Conservation (phyloP, 2,888 invertebrate genomes). For the Colletes collaris region DNA sequence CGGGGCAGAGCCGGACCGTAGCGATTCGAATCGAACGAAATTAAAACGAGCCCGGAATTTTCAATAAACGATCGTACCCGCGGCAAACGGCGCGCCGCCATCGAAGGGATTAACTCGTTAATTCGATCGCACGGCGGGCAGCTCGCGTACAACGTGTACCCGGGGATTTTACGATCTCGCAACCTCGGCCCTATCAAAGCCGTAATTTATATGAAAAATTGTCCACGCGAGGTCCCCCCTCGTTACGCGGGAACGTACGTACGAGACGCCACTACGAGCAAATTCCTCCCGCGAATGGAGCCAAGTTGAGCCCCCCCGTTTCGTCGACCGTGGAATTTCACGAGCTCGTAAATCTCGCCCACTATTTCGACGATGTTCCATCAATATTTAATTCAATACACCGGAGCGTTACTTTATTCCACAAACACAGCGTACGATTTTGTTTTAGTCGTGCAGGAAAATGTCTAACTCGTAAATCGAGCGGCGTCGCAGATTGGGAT, state of each 20-base stretch:
- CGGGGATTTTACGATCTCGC: constrained; percentile 7
- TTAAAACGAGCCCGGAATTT: constrained; percentile 34
- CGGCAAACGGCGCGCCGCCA: constrained; percentile 9
- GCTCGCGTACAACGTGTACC: not conserved
- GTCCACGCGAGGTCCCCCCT: not conserved
- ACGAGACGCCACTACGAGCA: not conserved
- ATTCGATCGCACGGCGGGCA: constrained; percentile 13
- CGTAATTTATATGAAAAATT: constrained; percentile 21
- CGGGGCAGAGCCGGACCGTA: constrained; percentile 18
- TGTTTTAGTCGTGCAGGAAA: too few relatives aligned
- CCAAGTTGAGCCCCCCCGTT: too few relatives aligned
- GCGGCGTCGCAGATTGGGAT: too few relatives aligned
- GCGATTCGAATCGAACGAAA: constrained; percentile 25
- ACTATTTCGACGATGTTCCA: too few relatives aligned
- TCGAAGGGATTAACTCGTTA: constrained; percentile 23
- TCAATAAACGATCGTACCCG: constrained; percentile 35
- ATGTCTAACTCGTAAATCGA: too few relatives aligned
- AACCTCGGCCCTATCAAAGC: not conserved
- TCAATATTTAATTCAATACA: too few relatives aligned
- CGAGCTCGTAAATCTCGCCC: too few relatives aligned
- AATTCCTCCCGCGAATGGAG: too few relatives aligned
- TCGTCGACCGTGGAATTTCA: too few relatives aligned
- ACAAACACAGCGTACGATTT: too few relatives aligned
- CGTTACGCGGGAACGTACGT: not conserved
- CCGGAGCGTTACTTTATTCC: too few relatives aligned